Evolutionary conservation across 2,113 vertebrate genomes (phyloP).

Genomic region (Callipepla squamata): DNA sequence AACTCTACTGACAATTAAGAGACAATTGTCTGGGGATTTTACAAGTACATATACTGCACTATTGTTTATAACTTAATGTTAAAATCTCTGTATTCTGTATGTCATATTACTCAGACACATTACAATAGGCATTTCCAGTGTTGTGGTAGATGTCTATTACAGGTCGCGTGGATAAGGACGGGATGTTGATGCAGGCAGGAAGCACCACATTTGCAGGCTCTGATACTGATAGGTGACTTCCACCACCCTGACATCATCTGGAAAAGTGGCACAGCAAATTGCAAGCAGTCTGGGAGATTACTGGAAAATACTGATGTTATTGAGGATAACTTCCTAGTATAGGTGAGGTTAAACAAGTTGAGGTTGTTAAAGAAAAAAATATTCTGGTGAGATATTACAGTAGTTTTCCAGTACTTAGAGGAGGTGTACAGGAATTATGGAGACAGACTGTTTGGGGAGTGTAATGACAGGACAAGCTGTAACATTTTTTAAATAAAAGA

Average conservation of each 20-base stretch:
- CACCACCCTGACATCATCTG: not conserved
- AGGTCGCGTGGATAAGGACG: not conserved
- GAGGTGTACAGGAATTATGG: too few relatives aligned
- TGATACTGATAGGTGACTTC: not conserved
- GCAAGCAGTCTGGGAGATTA: not conserved
- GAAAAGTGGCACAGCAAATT: not conserved
- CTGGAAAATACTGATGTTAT: not conserved
- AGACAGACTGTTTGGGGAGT: too few relatives aligned
- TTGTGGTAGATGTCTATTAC: not conserved
- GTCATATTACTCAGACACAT: not conserved
- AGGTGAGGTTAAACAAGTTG: too few relatives aligned
- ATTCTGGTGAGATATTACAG: too few relatives aligned
- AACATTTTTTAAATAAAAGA: too few relatives aligned
- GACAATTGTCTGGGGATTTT: not conserved
- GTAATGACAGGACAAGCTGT: too few relatives aligned
- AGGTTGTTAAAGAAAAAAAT: too few relatives aligned
- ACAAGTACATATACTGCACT: not conserved
- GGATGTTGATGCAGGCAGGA: not conserved
- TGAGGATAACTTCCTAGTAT: not conserved
- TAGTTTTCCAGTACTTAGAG: too few relatives aligned
- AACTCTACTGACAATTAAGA: not conserved
- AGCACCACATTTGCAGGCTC: not conserved
- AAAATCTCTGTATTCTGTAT: accelerated
- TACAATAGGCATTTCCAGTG: not conserved
- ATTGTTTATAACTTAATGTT: not conserved